Evolutionary conservation across 2,888 invertebrate species (phyloP), one percentile per base, ranked within the genome.

Genomic region (Cecidostiba fungosa): DNA sequence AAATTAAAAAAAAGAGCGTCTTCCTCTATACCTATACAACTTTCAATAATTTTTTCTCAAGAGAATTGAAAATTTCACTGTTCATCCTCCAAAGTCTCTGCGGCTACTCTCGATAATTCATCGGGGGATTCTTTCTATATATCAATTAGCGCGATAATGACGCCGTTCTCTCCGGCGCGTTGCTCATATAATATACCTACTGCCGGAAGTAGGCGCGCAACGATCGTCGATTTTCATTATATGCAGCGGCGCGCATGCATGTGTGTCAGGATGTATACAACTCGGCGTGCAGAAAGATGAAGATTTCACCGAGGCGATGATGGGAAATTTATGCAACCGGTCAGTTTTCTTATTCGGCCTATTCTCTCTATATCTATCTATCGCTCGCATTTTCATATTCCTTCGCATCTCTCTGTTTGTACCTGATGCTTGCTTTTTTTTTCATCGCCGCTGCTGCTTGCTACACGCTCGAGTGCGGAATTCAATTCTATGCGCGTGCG

Each of bases 241-340:
- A 19, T 26, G 43, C n/a, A 66, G 32, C 47, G n/a, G 72, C 36
- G 36, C 50, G 43, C 50, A 32, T 66, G 50, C 39, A 82, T 74
- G 78, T 76, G 76, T 79, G 82, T 78, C 74, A 82, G 82, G 70
- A 80, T 80, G 72, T 39, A 14, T 4, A n/a, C 14, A n/a, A n/a
- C 23, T 32, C 32, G 16, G 72, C 82, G 83, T 29, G 78, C 43
- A 36, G 47, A 54, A 82, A 84, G 32, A 84, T 80, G 54, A 85
- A 78, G 86, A 88, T 87, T 86, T 86, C 78, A 82, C 74, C 85
- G 86, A 87, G 84, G 88, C 86, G 66, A 89, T 85, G 84, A 91
- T 90, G 91, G 92, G 91, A 89, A 91, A 89, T 88, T 84, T 47
- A 82, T 87, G 83, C 77, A 88, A 80, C 86, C 89, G 88, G 91